These are phyloP conservation scores for Drosophila niveifrons DNA, from an alignment of 2,888 invertebrate species.

Conservation along the genomic window DNA sequence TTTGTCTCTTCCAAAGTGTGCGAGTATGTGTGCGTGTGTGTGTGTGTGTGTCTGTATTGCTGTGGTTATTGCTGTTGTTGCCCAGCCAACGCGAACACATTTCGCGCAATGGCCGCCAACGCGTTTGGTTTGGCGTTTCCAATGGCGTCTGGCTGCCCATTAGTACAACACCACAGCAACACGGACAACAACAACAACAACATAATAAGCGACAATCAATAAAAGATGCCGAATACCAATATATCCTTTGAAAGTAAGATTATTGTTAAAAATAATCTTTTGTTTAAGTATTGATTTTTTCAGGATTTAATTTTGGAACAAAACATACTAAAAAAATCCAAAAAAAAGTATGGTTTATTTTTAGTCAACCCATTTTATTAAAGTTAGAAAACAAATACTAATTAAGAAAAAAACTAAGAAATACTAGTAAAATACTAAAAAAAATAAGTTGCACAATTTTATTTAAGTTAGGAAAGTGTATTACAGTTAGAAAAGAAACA, in stretches of 20 bases:
- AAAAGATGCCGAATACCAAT: background rate
- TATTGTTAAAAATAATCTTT: no score
- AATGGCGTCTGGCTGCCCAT: constrained; percentile 73
- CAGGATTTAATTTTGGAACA: no score
- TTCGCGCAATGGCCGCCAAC: constrained; percentile 66
- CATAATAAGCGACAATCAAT: background rate
- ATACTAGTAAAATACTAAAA: no score
- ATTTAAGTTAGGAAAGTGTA: no score
- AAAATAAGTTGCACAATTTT: no score
- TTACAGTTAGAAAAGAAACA: no score
- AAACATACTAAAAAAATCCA: no score
- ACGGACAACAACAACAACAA: constrained; percentile 16
- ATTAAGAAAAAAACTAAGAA: no score
- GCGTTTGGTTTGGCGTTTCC: constrained; percentile 52
- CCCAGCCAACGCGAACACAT: constrained; percentile 64
- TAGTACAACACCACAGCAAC: constrained; percentile 49
- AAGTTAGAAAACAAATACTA: no score
- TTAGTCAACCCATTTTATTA: no score
- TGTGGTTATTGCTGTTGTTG: constrained; percentile 43
- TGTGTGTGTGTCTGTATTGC: constrained; percentile 5
- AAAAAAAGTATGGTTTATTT: no score
- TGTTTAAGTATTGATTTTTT: no score
- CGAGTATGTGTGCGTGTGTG: constrained; percentile 14
- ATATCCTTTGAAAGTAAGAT: constrained; percentile 2
- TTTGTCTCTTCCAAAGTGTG: constrained; percentile 32